Evolutionary conservation across 2,797 vertebrate genomes (phyloP).

Genomic region (Arremon brunneinucha): DNA sequence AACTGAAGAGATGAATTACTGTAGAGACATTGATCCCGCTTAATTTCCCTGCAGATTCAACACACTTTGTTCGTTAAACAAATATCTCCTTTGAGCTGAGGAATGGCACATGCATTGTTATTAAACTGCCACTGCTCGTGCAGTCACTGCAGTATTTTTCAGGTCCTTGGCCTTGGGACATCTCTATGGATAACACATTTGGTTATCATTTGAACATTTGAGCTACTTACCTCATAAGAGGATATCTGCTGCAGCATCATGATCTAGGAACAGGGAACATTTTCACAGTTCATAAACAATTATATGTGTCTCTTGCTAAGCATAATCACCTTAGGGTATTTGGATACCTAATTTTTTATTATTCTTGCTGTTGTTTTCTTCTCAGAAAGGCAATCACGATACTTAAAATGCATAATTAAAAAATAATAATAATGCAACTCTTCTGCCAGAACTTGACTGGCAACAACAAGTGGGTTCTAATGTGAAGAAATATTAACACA

Average conservation of each 20-base stretch:
- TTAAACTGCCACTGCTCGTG: not conserved
- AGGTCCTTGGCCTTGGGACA: not conserved
- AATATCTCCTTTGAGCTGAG: not conserved
- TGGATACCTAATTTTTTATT: not conserved
- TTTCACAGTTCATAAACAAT: not conserved
- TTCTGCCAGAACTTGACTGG: conserved; percentile 30
- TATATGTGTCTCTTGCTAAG: not conserved
- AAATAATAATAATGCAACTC: not conserved
- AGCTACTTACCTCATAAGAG: not conserved
- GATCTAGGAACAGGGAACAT: not conserved
- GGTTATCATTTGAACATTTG: not conserved
- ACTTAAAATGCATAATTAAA: conserved; percentile 17
- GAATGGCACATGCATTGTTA: not conserved
- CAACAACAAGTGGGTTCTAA: not conserved
- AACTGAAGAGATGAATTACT: not conserved
- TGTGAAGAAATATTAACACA: conserved; percentile 28
- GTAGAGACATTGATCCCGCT: not conserved
- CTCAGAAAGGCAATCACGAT: not conserved
- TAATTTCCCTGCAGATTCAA: conserved; percentile 5
- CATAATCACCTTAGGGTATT: not conserved
- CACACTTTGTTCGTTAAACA: conserved; percentile 22
- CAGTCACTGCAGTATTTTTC: not conserved
- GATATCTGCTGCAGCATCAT: not conserved
- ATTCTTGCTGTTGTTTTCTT: not conserved
- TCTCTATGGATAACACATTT: not conserved